Evolutionary conservation across 2,797 vertebrate genomes (phyloP), one percentile per base, ranked within the genome.

Genomic region (Coendou prehensilis): DNA sequence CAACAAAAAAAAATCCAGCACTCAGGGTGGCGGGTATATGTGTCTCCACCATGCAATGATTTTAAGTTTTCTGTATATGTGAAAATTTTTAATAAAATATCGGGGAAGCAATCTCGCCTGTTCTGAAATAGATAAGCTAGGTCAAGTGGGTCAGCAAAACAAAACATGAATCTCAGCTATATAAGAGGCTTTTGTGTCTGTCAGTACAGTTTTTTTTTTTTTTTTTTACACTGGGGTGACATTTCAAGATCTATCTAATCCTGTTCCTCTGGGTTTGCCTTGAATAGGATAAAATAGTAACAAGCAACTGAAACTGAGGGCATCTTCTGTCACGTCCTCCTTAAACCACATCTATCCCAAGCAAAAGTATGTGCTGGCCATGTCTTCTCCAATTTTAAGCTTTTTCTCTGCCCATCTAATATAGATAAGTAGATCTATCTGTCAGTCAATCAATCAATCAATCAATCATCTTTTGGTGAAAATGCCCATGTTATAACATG

Each of bases 361-460:
- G 75, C 67, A 61, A 93, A 89, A 83, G 61, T 37, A 30, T 45
- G 20, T 59, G 11, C 8, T 30, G 28, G 28, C 28, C 23, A 52
- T 91, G 78, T 85, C 75, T 93, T 82, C 91, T 93, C 37, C 15
- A 91, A 52, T 26, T 20, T 91, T 47, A 84, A 76, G 17, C 14
- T 61, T 90, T 92, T 95, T 89, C 69, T 87, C 45, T 95, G 20
- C n/a, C 85, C 54, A 81, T 92, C 61, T 76, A 63, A 13, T 76
- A 11, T 13, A 57, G 63, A 64, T 41, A 81, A 71, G 37, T 47
- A 75, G 15, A 14, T 69, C 5, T n/a, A 30, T 45, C 17, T 45
- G n/a, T 50, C 59, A 15, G 4, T 63, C 57, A 10, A 33, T 54
- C n/a, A 15, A 7, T 63, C 57, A 10, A 33, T 54, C n/a, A 18